These are phyloP conservation scores for Aleiodes leptofemur DNA, from an alignment of 2,888 invertebrate species.

Conservation along the genomic window DNA sequence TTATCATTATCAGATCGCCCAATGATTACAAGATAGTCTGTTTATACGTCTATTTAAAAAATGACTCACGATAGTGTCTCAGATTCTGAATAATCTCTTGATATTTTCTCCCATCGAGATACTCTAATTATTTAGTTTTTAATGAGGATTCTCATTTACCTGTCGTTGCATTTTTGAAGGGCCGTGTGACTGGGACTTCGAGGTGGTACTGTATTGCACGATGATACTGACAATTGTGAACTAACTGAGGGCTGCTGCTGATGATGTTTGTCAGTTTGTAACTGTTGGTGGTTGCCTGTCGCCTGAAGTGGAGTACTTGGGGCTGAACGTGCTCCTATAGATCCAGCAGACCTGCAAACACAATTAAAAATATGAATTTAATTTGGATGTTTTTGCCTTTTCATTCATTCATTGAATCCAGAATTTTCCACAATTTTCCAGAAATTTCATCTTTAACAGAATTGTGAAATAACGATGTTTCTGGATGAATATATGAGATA, in stretches of 20 bases:
- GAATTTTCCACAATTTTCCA: no score
- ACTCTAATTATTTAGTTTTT: background rate
- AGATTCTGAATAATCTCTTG: background rate
- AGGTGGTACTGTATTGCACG: slow-evolving; percentile 64
- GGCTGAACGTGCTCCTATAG: slow-evolving; percentile 82
- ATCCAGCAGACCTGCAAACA: slow-evolving; percentile 77
- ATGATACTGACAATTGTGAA: slow-evolving; percentile 64
- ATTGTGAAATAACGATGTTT: no score
- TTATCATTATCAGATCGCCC: no score
- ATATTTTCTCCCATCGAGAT: background rate
- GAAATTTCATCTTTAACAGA: no score
- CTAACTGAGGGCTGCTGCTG: slow-evolving; percentile 63
- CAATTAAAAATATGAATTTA: slow-evolving; percentile 15
- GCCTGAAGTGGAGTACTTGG: slow-evolving; percentile 82
- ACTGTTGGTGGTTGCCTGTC: slow-evolving; percentile 67
- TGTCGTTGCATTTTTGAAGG: slow-evolving; percentile 68
- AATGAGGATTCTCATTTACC: slow-evolving; percentile 56
- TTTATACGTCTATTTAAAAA: no score
- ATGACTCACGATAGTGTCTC: no score
- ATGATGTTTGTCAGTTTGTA: slow-evolving; percentile 62
- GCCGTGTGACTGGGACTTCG: slow-evolving; percentile 74
- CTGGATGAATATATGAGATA: no score
- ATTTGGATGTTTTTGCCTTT: no score
- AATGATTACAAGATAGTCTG: no score
- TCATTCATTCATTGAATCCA: no score